Conservation (phyloP, 2,888 invertebrate genomes). For the Prenolepis imparis region DNA sequence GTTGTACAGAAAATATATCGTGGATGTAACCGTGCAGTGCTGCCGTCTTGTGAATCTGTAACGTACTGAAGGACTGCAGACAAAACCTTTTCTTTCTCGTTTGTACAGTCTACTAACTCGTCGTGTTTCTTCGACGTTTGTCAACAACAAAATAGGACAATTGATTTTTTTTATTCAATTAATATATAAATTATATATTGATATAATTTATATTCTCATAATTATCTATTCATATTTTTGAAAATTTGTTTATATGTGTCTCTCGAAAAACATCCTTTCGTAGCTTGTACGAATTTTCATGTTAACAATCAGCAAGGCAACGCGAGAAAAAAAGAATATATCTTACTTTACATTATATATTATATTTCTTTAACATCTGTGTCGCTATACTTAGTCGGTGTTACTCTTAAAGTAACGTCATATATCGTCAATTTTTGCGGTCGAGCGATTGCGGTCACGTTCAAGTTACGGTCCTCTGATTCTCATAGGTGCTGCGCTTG, state of each 20-base stretch:
- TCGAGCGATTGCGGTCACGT: conserved; percentile 41
- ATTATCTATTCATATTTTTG: not conserved
- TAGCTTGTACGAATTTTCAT: not conserved
- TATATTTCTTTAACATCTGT: not conserved
- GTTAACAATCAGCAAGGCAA: not conserved
- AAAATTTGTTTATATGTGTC: not conserved
- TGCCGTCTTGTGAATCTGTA: conserved; percentile 73
- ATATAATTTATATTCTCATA: not conserved
- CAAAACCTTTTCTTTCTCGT: conserved; percentile 69
- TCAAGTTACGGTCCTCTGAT: conserved; percentile 66
- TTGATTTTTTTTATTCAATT: conserved; percentile 28
- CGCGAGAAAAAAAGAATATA: not conserved
- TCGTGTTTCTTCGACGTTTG: conserved; percentile 18
- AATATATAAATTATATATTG: not conserved
- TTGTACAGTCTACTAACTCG: conserved; percentile 14
- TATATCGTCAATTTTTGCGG: not conserved
- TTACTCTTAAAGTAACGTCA: not conserved
- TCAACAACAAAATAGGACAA: conserved; percentile 20
- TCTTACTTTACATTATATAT: not conserved
- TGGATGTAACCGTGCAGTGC: conserved; percentile 73
- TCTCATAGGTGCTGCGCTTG: conserved; percentile 60
- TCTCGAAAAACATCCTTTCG: not conserved
- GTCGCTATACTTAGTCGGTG: not conserved
- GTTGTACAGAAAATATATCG: not conserved
- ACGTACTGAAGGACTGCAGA: conserved; percentile 68